Evolutionary conservation across 2,888 invertebrate species (phyloP), one percentile per base, ranked within the genome.

Genomic region (Arctia plantaginis): DNA sequence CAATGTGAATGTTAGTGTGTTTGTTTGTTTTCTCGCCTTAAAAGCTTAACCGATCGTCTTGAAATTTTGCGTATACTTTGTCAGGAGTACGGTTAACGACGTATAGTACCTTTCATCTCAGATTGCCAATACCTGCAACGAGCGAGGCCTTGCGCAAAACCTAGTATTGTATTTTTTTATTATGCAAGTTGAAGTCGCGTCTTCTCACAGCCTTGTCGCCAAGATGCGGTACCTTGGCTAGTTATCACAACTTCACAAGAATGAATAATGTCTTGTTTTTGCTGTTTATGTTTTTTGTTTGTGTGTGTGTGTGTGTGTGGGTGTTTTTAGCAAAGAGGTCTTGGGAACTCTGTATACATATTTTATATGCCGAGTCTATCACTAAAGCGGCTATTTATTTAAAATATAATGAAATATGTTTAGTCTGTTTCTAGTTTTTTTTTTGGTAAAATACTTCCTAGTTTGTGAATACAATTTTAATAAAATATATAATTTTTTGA

Each of bases 131-230:
- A 51, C 0, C 51, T n/a, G 1, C 10, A 55, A 27, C 13, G 4
- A 30, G 30, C 27, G 62, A 59, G 13, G 15, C 27, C 27, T 15
- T 62, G 30, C 18, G 15, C 30, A 62, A 30, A 30, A 18, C 7
- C 18, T 30, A 18, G 18, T 64, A 64, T 74, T 71, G 74, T 74
- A 72, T 66, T 72, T 33, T 68, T 44, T n/a, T 69, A 55, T 68
- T 68, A 72, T 67, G n/a, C n/a, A 72, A n/a, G 35, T 41, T 72
- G 30, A 30, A 44, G 23, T 39, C 27, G 27, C 23, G 18, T 72
- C 30, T 51, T 71, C 66, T 71, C 41, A 55, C 44, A 59, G 30
- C 66, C 66, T 59, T 67, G 67, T 72, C 51, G 30, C 41, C 47
- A 67, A 72, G 69, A 41, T 41, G 13, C 15, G 10, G 15, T n/a